Evolutionary conservation across 2,888 invertebrate species (phyloP).

Genomic region (Drosophila merina): DNA sequence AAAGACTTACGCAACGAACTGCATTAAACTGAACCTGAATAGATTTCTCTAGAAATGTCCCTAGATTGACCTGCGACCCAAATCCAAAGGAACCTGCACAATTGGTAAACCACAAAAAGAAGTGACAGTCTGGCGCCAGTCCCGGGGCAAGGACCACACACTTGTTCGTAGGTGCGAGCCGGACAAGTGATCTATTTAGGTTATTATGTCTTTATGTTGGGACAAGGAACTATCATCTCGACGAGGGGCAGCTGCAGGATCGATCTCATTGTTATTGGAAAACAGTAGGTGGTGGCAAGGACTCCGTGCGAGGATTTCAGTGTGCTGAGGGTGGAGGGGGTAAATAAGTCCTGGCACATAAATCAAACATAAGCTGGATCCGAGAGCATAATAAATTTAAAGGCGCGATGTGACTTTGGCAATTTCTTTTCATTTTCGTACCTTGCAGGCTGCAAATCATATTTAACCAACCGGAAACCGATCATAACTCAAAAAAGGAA

Average conservation of each 20-base stretch:
- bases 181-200: conserved; percentile 75
- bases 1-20: conserved; percentile 58
- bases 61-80: not conserved
- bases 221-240: conserved; percentile 42
- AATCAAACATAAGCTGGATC: conserved; percentile 47
- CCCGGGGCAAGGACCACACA: conserved; percentile 57
- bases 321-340: conserved; percentile 47
- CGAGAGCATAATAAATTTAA: conserved; percentile 32
- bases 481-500: conserved; percentile 78
- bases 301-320: conserved; percentile 14
- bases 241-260: conserved; percentile 39
- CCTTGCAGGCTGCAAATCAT: conserved; percentile 57
- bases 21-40: not conserved
- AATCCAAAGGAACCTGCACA: conserved; percentile 20
- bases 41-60: conserved; percentile 29
- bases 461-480: conserved; percentile 75
- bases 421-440: conserved; percentile 30
- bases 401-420: conserved; percentile 20
- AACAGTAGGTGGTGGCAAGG: conserved; percentile 57
- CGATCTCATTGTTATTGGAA: conserved; percentile 43
- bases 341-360: conserved; percentile 26
- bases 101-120: conserved; percentile 45
- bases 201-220: conserved; percentile 73
- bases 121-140: conserved; percentile 73
- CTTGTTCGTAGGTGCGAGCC: conserved; percentile 64